These are phyloP conservation scores for Griposia aprilina DNA, from an alignment of 2,888 invertebrate species.

Conservation along the genomic window DNA sequence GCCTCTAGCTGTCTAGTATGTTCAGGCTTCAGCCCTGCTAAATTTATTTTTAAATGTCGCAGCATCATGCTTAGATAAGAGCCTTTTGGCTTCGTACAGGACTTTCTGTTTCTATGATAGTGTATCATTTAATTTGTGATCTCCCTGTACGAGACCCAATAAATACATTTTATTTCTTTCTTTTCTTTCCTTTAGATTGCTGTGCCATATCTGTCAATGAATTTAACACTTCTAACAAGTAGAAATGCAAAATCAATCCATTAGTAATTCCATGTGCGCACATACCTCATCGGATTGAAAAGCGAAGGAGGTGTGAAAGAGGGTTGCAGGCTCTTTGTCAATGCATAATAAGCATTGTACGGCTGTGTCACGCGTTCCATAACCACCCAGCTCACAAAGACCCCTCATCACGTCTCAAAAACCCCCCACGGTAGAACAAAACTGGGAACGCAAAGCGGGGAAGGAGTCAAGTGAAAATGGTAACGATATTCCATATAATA, in stretches of 20 bases:
- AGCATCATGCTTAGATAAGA: too few relatives aligned
- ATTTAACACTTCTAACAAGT: too few relatives aligned
- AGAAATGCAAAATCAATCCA: conserved; percentile 16
- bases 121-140: too few relatives aligned
- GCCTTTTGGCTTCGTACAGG: too few relatives aligned
- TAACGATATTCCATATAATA: conserved; percentile 33
- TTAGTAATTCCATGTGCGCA: conserved; percentile 52
- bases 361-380: conserved; percentile 73
- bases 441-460: not conserved
- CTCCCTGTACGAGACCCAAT: too few relatives aligned
- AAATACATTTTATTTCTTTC: too few relatives aligned
- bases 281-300: conserved; percentile 75
- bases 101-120: too few relatives aligned
- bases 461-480: conserved; percentile 41
- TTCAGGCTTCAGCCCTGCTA: too few relatives aligned
- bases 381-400: conserved; percentile 47
- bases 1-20: too few relatives aligned
- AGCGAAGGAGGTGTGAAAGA: conserved; percentile 80
- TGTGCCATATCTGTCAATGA: too few relatives aligned
- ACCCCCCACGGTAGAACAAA: conserved; percentile 24
- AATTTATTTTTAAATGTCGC: too few relatives aligned
- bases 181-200: too few relatives aligned
- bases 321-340: conserved; percentile 76
- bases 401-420: conserved; percentile 26
- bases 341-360: conserved; percentile 80